Base-by-base conservation (phyloP, 23 tunicate genomes). In the Styela clava region DNA sequence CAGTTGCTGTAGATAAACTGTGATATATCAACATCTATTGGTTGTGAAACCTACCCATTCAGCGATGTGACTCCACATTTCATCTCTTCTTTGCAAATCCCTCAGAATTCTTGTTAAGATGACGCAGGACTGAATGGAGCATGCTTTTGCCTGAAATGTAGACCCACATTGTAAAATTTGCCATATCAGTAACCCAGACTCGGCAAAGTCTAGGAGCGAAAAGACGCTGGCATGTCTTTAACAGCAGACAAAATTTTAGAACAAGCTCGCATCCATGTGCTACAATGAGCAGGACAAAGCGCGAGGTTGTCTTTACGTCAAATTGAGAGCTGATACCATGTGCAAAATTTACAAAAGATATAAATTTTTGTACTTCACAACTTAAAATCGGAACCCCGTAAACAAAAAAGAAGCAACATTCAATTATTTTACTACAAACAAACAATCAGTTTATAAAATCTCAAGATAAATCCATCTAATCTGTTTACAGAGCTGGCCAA, bases 31-130 rank as follows among this genome's bases (percentile, higher is more conserved):
- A n/a, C n/a, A n/a, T n/a, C n/a, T n/a, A n/a, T n/a, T n/a, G n/a
- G n/a, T n/a, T n/a, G n/a, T n/a, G n/a, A n/a, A 26, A 24, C 79
- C 18, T 64, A 87, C 98, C 98, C 93, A 93, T 63, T 78, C 83
- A 20, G 93, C 74, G 25, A 93, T 74, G 29, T 82, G 79, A 5
- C 25, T 37, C 98, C 98, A 93, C 18, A 68, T 78, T 63, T 51
- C 36, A 31, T 78, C 83, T 63, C 98, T 74, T 36, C 25, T 67
- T 78, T 84, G 87, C 61, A 93, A 52, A 78, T 93, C 94, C 27
- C 98, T 80, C 26, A 93, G 31, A 33, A 93, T 84, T 62, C 98
- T 64, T 24, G 84, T 93, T 12, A 93, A 72, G 21, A 88, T 84
- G 31, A 88, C 89, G 52, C 98, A 90, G 30, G 89, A 84, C 27